phyloP scores from a whole-genome alignment of 1,140 invertebrate genomes.

The Drosophila funebris region DNA sequence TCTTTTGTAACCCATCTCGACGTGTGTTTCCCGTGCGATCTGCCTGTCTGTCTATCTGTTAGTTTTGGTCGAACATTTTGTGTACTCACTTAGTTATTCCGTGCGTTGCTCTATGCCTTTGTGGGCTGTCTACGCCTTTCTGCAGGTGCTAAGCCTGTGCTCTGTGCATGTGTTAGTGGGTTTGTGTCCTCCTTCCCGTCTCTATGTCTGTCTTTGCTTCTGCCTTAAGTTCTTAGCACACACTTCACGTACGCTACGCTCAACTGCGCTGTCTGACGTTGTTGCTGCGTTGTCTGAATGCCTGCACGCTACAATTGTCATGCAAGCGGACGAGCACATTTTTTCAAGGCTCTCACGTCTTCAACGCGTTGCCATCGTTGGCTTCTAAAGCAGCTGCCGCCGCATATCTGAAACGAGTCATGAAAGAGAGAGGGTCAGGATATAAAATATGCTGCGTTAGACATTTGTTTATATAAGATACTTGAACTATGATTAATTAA shows the following conservation, averaged over 20 bases:
- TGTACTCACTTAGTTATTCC: slow-evolving; percentile 70
- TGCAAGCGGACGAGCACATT: slow-evolving; percentile 76
- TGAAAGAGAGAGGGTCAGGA: slow-evolving; percentile 3
- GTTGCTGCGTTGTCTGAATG: slow-evolving; percentile 72
- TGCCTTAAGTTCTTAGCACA: slow-evolving; percentile 60
- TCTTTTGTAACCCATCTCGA: slow-evolving; percentile 28
- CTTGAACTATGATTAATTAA: slow-evolving; percentile 71
- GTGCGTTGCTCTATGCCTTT: slow-evolving; percentile 52
- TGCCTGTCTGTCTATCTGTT: slow-evolving; percentile 14
- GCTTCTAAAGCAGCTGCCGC: slow-evolving; percentile 42
- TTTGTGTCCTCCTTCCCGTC: slow-evolving; percentile 33
- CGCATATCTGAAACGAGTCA: slow-evolving; percentile 34
- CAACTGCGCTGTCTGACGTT: slow-evolving; percentile 61
- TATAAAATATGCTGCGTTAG: slow-evolving; percentile 23
- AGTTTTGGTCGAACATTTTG: slow-evolving; percentile 31
- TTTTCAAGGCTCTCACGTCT: slow-evolving; percentile 70
- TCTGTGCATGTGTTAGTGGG: slow-evolving; percentile 31
- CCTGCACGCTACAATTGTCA: slow-evolving; percentile 80
- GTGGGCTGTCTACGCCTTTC: slow-evolving; percentile 49
- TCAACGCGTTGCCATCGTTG: slow-evolving; percentile 40
- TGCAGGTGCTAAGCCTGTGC: slow-evolving; percentile 70
- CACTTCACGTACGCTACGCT: slow-evolving; percentile 75
- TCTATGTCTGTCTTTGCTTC: slow-evolving; percentile 22
- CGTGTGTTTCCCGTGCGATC: not conserved
- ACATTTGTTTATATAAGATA: slow-evolving; percentile 21